Evolutionary conservation across 2,888 invertebrate species (phyloP), one percentile per base, ranked within the genome.

Genomic region (Drosophila phalerata): DNA sequence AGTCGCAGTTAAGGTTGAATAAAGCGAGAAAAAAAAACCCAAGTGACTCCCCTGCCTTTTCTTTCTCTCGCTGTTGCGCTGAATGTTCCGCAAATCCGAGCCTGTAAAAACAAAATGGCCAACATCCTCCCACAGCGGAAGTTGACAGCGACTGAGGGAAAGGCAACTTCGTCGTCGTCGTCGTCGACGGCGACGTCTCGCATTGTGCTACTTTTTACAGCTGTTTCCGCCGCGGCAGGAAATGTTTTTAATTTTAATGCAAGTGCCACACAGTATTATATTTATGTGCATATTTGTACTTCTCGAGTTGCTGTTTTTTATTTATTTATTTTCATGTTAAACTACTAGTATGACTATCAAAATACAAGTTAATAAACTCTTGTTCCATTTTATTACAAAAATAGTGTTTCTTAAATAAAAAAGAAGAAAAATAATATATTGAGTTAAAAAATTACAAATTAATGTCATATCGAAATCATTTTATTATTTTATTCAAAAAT

Each of bases 201-300:
- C 53, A 73, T 70, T 82, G 71, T 79, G 69, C 57, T 68, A 70
- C 71, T 72, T 85, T 87, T 87, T 87, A 79, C 82, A 73, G 77
- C 71, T 70, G 75, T 77, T 82, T 83, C 87, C 87, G 85, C 62
- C 64, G 56, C 68, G 67, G 57, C 57, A 74, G 80, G 85, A 84
- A 84, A 69, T 83, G 79, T 87, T 79, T 87, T 87, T 85, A 84
- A 87, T 87, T 87, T 83, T 69, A 81, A 85, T 81, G 79, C 79
- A 81, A 77, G 64, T 73, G 75, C 58, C 49, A 64, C 63, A 48
- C 38, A 45, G 49, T 52, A 42, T n/a, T 62, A 25, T 51, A 58
- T 73, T 55, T 34, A 61, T 57, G 34, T 45, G 40, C 55, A 42
- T 45, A 73, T 56, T 43, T 61, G 34, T 17, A 15, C 37, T 19